A percentile compares a stretch with the other conserved stretches of the same genome.
Conservation (phyloP, 2,888 invertebrate species). For the Bimastos eiseni region DNA sequence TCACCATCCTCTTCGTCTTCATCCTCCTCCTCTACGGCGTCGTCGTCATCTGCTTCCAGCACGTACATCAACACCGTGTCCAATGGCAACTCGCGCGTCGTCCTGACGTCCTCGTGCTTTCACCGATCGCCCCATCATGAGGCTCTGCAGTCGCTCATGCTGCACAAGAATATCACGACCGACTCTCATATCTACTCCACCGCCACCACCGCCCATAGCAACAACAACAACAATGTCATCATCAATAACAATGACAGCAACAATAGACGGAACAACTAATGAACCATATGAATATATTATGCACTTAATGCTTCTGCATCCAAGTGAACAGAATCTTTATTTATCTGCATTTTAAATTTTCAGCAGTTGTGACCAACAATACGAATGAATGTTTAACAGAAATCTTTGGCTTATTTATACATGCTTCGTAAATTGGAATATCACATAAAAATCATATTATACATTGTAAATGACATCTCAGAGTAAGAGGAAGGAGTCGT, state of each 20-base stretch:
- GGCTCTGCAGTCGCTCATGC: constrained; percentile 1
- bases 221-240: background rate
- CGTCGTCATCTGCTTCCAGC: background rate
- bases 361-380: background rate
- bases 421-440: background rate
- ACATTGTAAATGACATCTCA: no score
- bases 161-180: background rate
- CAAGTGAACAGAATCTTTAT: background rate
- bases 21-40: background rate
- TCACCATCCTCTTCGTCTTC: background rate
- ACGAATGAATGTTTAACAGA: background rate
- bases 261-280: constrained; percentile 4
- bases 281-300: background rate
- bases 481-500: no score
- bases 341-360: background rate
- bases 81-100: background rate
- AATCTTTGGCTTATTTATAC: background rate
- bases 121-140: background rate
- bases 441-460: background rate
- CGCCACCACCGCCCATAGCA: background rate
- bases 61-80: background rate
- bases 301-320: no score
- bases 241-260: background rate
- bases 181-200: constrained; percentile 13
- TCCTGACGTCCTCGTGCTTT: background rate